These are phyloP conservation scores for Enteromius mattozi DNA, from an alignment of 2,797 vertebrate species.

Conservation along the genomic window DNA sequence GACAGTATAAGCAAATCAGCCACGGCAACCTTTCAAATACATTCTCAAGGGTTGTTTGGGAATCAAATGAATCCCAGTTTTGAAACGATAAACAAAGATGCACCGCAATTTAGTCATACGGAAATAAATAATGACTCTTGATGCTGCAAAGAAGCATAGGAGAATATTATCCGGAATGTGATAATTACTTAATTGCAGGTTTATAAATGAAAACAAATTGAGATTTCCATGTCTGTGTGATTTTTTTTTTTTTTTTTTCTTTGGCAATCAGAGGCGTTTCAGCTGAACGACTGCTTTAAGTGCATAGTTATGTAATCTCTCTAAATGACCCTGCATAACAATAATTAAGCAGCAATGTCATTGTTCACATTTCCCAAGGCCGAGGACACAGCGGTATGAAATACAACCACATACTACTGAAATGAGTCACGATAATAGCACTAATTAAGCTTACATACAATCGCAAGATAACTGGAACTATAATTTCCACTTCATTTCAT, in stretches of 20 bases:
- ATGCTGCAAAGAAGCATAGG: conserved; percentile 9
- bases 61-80: conserved; percentile 24
- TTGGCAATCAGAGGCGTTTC: neutral
- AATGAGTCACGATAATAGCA: conserved; percentile 29
- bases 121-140: conserved; percentile 39
- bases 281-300: conserved; percentile 14
- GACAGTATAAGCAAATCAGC: conserved; percentile 53
- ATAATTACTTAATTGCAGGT: conserved; percentile 41
- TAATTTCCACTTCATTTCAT: conserved; percentile 25
- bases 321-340: conserved; percentile 35
- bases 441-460: conserved; percentile 31
- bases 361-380: conserved; percentile 22
- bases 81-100: conserved; percentile 26
- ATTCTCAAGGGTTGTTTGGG: conserved; percentile 48
- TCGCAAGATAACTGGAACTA: conserved; percentile 28
- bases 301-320: conserved; percentile 10
- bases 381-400: neutral
- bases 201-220: conserved; percentile 35
- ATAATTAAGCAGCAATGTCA: conserved; percentile 30
- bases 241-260: neutral
- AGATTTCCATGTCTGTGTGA: conserved; percentile 10
- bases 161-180: conserved; percentile 9
- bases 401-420: conserved; percentile 12
- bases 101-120: conserved; percentile 24
- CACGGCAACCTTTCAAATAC: conserved; percentile 15